Evolutionary conservation across 2,888 invertebrate species (phyloP).

Genomic region (Drosophila lacicola): DNA sequence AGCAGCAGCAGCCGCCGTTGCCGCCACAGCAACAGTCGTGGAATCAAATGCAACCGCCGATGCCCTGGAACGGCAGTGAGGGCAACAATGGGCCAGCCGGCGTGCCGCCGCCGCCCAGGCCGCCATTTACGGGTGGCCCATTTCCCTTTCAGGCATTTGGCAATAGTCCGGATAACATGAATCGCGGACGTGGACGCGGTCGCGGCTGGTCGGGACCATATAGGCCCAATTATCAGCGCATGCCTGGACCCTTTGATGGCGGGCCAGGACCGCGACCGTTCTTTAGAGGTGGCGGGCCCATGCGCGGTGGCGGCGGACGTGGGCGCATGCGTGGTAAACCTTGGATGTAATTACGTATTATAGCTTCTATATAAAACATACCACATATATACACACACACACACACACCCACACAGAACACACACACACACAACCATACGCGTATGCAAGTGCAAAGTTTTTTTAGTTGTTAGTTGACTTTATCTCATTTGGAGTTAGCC

Average conservation of each 20-base stretch:
- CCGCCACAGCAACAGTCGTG: slow-evolving; percentile 63
- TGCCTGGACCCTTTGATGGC: slow-evolving; percentile 64
- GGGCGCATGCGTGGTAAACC: slow-evolving; percentile 83
- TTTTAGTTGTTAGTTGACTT: slow-evolving; percentile 57
- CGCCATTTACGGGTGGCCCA: slow-evolving; percentile 51
- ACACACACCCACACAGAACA: slow-evolving; percentile 9
- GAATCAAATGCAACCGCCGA: slow-evolving; percentile 69
- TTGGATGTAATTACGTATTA: slow-evolving; percentile 80
- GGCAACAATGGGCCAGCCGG: slow-evolving; percentile 45
- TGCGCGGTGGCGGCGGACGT: slow-evolving; percentile 72
- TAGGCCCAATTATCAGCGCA: slow-evolving; percentile 73
- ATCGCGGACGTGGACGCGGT: slow-evolving; percentile 72
- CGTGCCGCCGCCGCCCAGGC: slow-evolving; percentile 59
- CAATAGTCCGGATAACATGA: slow-evolving; percentile 65
- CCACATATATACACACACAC: slow-evolving; percentile 7
- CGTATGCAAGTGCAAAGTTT: slow-evolving; percentile 35
- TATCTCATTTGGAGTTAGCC: slow-evolving; percentile 65
- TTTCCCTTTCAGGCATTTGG: slow-evolving; percentile 70
- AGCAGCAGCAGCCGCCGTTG: slow-evolving; percentile 53
- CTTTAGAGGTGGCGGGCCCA: slow-evolving; percentile 63
- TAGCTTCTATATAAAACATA: slow-evolving; percentile 36
- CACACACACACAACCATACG: slow-evolving; percentile 9
- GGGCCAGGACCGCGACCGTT: slow-evolving; percentile 76
- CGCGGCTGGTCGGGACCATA: slow-evolving; percentile 71
- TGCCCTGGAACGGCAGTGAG: slow-evolving; percentile 70